Base-by-base conservation (phyloP, 2,113 vertebrate genomes). In the Planiliza haematocheilus region DNA sequence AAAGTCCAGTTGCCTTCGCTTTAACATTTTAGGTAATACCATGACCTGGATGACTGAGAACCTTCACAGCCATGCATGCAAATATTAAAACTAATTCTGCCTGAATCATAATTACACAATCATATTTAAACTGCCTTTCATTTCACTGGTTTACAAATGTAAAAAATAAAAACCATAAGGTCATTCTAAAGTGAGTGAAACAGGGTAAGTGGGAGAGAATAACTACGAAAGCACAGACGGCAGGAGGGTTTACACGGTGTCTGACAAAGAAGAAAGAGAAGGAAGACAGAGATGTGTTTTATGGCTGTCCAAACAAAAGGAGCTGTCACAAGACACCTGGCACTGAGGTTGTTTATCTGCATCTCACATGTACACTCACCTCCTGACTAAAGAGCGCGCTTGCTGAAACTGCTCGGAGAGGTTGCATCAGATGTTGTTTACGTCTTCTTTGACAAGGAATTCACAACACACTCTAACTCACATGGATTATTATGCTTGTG, bases 391-490 rank as follows among this genome's bases (percentile, higher is more conserved):
- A n/a, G 17, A 60, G 69, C 24, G 6, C 62, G 24, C 42, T 20
- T 76, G 63, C 45, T 86, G 86, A 79, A 91, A 85, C 55, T 17
- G 50, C 64, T 38, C 13, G 0, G 7, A 0, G 24, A 48, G n/a
- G 45, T 86, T 86, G 78, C 84, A 78, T 86, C 82, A 86, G 85
- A 58, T 8, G 0, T 59, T n/a, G 59, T 77, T 66, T 58, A 50
- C 59, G 59, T 14, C 48, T 18, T n/a, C 48, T 18, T 13, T 4
- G 1, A 64, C 38, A 12, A 6, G 2, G 37, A 53, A 68, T 55
- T 30, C 38, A 41, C 10, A 53, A 0, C 30, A 11, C 7, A 0
- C 1, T 10, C 5, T 3, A 30, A 38, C 34, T 49, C 36, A 59
- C 4, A 18, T 16, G 17, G 34, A 73, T 50, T 30, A 10, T 18